Conservation (phyloP, 1,140 invertebrate species). For the Macrosteles quadrilineatus region DNA sequence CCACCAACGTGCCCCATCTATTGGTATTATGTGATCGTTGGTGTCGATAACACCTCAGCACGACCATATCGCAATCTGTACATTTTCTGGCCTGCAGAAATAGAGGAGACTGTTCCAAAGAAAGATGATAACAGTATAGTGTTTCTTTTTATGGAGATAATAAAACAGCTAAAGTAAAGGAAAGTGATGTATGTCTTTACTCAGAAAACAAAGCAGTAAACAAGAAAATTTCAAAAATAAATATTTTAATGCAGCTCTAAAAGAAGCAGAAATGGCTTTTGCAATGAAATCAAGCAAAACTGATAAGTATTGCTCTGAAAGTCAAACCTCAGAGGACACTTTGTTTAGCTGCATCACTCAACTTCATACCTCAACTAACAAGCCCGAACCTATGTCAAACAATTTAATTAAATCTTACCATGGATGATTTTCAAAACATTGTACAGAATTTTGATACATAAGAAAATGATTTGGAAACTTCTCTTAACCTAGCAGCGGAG, state of each 20-base stretch:
- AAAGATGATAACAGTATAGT: not conserved
- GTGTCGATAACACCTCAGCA: too few relatives aligned
- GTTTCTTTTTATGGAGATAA: not conserved
- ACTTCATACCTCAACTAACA: too few relatives aligned
- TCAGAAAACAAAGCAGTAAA: not conserved
- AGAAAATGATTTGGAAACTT: not conserved
- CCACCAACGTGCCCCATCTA: too few relatives aligned
- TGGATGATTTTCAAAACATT: not conserved
- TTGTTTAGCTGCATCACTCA: too few relatives aligned
- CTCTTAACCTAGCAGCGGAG: slow-evolving; percentile 4
- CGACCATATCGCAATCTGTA: too few relatives aligned
- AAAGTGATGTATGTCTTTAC: not conserved
- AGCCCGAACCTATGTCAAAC: too few relatives aligned
- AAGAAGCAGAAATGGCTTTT: slow-evolving; percentile 2
- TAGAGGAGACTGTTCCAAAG: not conserved
- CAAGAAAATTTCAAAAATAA: slow-evolving; percentile 2
- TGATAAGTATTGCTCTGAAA: not conserved
- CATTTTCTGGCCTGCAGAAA: not conserved
- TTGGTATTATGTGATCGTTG: too few relatives aligned
- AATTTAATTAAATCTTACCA: not conserved
- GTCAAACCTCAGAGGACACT: not conserved
- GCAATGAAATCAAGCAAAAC: not conserved
- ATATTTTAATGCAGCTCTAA: not conserved
- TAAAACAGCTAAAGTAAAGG: not conserved
- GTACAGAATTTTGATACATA: not conserved